Evolutionary conservation across 2,888 invertebrate species (phyloP).

Genomic region (Hymenopus coronatus): DNA sequence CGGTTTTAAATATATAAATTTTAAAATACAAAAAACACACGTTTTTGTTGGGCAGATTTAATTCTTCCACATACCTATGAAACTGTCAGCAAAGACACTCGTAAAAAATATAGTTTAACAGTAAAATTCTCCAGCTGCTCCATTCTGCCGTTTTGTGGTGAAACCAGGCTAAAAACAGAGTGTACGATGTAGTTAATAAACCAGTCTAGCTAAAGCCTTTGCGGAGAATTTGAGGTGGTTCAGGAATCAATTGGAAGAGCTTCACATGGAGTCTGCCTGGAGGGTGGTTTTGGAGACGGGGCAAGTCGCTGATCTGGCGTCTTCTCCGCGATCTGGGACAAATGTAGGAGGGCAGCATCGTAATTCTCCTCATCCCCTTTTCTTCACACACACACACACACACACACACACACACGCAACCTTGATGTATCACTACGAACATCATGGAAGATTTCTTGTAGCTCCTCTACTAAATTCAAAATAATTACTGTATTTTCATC

Average conservation of each 20-base stretch:
- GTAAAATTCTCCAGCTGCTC: too few relatives aligned
- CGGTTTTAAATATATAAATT: too few relatives aligned
- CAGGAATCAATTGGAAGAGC: neutral
- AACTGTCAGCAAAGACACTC: too few relatives aligned
- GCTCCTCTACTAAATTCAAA: too few relatives aligned
- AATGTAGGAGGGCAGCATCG: neutral
- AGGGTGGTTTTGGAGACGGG: neutral
- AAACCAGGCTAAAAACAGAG: neutral
- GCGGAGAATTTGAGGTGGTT: neutral
- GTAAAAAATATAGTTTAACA: too few relatives aligned
- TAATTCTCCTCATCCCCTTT: neutral
- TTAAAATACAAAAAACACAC: too few relatives aligned
- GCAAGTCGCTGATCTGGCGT: neutral
- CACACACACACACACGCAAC: neutral
- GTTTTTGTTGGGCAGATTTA: too few relatives aligned
- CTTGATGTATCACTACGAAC: neutral
- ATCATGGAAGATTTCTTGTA: too few relatives aligned
- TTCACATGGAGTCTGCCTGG: neutral
- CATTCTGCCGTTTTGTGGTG: too few relatives aligned
- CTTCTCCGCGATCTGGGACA: neutral
- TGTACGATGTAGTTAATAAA: neutral
- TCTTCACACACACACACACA: neutral
- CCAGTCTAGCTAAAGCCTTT: neutral
- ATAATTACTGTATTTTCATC: too few relatives aligned
- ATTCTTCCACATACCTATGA: too few relatives aligned